These are phyloP conservation scores for Monopterus albus DNA, from an alignment of 2,113 vertebrate species.

Conservation along the genomic window DNA sequence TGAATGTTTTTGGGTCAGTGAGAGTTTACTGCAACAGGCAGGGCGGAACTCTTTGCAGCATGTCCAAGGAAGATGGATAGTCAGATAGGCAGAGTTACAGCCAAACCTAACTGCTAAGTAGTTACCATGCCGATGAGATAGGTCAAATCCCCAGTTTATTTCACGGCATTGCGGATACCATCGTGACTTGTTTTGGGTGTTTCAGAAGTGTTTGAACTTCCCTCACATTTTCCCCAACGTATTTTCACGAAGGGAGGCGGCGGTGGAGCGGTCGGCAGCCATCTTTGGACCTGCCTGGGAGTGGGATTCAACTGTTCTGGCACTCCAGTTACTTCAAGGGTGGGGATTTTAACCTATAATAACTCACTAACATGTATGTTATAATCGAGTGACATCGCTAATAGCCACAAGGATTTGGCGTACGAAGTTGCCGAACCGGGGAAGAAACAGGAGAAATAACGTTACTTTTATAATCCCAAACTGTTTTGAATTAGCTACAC, in stretches of 20 bases:
- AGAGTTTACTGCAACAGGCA: conserved; percentile 74
- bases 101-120: conserved; percentile 40
- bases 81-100: conserved; percentile 53
- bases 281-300: conserved; percentile 84
- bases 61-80: conserved; percentile 52
- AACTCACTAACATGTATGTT: conserved; percentile 16
- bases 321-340: conserved; percentile 77
- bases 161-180: conserved; percentile 30
- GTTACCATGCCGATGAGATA: conserved; percentile 14
- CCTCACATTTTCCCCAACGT: conserved; percentile 58
- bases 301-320: conserved; percentile 75
- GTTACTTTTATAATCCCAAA: conserved; percentile 46
- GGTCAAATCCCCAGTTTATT: neutral
- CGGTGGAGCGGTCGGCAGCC: conserved; percentile 79
- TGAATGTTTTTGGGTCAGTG: conserved; percentile 69
- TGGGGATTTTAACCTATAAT: conserved; percentile 74
- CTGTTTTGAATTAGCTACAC: conserved; percentile 60
- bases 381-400: conserved; percentile 61
- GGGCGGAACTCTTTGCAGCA: conserved; percentile 74
- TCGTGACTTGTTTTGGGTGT: conserved; percentile 49
- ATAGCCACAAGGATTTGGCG: conserved; percentile 23
- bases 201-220: conserved; percentile 65
- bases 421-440: neutral
- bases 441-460: conserved; percentile 32
- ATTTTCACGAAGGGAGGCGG: conserved; percentile 79